These are phyloP conservation scores for Amaurobius ferox DNA, from an alignment of 2,888 invertebrate genomes.

Conservation along the genomic window DNA sequence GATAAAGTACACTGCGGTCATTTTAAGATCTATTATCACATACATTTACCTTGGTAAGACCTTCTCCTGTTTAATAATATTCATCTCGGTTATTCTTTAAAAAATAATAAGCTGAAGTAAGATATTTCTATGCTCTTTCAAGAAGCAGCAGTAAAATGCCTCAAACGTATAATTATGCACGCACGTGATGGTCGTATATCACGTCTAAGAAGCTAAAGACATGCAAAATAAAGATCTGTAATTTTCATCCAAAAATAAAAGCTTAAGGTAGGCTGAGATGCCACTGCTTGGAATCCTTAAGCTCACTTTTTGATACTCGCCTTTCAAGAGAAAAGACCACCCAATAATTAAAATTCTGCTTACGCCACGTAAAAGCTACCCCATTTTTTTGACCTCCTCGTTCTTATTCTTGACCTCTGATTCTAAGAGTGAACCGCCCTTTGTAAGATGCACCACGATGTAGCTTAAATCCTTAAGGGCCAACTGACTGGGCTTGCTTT, in stretches of 20 bases:
- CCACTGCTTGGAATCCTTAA: conserved; percentile 34
- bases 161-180: conserved; percentile 28
- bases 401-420: conserved; percentile 43
- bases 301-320: conserved; percentile 11
- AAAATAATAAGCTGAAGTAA: not conserved
- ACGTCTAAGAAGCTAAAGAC: conserved; percentile 31
- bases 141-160: not conserved
- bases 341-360: conserved; percentile 66
- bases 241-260: conserved; percentile 26
- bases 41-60: no score
- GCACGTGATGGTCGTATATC: conserved; percentile 41
- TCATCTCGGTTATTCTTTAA: no score
- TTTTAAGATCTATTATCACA: no score
- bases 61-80: no score
- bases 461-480: conserved; percentile 14
- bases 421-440: conserved; percentile 25
- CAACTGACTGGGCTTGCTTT: conserved; percentile 12
- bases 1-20: no score
- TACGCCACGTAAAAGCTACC: conserved; percentile 37
- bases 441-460: conserved; percentile 11
- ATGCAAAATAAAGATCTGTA: conserved; percentile 34
- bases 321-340: conserved; percentile 25
- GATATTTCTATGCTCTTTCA: not conserved
- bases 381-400: conserved; percentile 33
- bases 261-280: conserved; percentile 27